Percentiles rank a stretch among this genome's conserved stretches.
Conservation (phyloP, 2,888 invertebrate species). For the Copidosoma aretas region DNA sequence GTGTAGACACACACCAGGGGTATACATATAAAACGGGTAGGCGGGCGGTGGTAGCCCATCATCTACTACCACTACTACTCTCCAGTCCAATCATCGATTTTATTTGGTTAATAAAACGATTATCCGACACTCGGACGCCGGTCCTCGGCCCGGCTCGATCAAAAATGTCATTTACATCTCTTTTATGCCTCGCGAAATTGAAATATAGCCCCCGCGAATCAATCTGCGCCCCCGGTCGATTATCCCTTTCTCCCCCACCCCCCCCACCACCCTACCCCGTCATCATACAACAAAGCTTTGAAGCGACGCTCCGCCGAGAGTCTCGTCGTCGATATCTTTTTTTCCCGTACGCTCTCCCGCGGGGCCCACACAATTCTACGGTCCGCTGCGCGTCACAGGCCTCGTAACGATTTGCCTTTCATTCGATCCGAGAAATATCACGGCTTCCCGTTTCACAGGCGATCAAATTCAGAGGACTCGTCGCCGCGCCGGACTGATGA, state of each 20-base stretch:
- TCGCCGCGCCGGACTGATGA: too few relatives aligned
- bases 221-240: slow-evolving; percentile 53
- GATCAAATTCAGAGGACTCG: slow-evolving; percentile 48
- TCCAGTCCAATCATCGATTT: slow-evolving; percentile 60
- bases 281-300: slow-evolving; percentile 21
- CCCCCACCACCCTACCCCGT: neutral
- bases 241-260: neutral
- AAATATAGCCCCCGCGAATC: slow-evolving; percentile 60
- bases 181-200: slow-evolving; percentile 62
- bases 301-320: slow-evolving; percentile 12
- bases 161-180: slow-evolving; percentile 63
- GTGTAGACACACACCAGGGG: too few relatives aligned
- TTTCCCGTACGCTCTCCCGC: neutral
- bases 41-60: too few relatives aligned
- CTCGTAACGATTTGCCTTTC: slow-evolving; percentile 51
- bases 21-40: too few relatives aligned
- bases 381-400: slow-evolving; percentile 36
- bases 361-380: neutral
- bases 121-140: slow-evolving; percentile 39
- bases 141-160: slow-evolving; percentile 53
- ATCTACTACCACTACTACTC: slow-evolving; percentile 54
- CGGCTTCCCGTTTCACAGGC: slow-evolving; percentile 49
- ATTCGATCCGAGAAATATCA: slow-evolving; percentile 52
- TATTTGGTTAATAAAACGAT: slow-evolving; percentile 63
- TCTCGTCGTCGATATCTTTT: neutral